Evolutionary conservation across 2,113 vertebrate genomes (phyloP), one percentile per base, ranked within the genome.

Genomic region (Triplophysa tibetana): DNA sequence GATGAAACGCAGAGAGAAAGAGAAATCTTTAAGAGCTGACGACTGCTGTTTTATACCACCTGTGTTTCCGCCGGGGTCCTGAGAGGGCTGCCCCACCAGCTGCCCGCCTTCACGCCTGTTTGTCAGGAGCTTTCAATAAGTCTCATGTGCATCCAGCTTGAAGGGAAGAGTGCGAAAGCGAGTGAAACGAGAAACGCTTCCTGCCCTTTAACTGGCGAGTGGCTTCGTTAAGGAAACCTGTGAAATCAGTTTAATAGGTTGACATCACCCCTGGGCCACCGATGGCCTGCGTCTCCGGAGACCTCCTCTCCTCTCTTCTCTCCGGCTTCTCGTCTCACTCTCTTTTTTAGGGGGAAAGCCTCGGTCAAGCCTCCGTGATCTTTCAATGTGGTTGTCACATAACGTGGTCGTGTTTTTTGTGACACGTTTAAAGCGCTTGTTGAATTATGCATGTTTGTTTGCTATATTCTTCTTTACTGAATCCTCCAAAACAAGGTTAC

Each of bases 181-280:
- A 72, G 80, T 70, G 83, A 86, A 91, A 93, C 87, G 87, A 88
- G 89, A 38, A 38, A 92, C 85, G 90, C 90, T 93, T 93, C 90
- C 91, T 93, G 93, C 88, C 89, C 91, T 91, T 93, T 90, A 91
- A 91, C 90, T 90, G 87, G 88, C 89, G 85, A 90, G 88, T 85
- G 89, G 88, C 89, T 93, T 93, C 88, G 84, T 93, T 93, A 92
- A 92, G 86, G 89, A 83, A 92, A 92, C 89, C 90, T 91, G 91
- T 91, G 89, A 92, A 93, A 91, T 91, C 90, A 89, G 89, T 92
- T 92, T 92, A 92, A 92, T 92, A 90, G 90, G 86, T 88, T 92
- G 90, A 92, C 90, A 92, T 90, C 87, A 92, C 90, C 90, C 88
- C 90, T 90, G 89, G 88, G 90, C 90, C 88, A 86, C 88, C 69